Base-by-base conservation (phyloP, 2,113 vertebrate genomes). In the Chaenogobius annularis region DNA sequence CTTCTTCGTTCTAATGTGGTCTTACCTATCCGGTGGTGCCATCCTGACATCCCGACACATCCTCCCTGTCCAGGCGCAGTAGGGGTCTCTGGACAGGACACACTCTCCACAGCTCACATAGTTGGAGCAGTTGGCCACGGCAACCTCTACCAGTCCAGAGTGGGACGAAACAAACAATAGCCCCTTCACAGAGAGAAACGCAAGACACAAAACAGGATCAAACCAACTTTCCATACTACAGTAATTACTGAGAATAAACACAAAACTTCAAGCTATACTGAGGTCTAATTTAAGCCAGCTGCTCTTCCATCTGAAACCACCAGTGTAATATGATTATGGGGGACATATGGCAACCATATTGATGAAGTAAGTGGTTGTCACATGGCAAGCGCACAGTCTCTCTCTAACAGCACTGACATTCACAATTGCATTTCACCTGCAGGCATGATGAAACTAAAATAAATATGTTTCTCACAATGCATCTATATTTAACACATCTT, bases 81-180 rank as follows among this genome's bases (percentile, higher is more conserved):
- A 97, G 0, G 96, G 96, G 78, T 98, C 96, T 71, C 96, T 92
- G 1, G 96, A 94, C 37, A 98, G 87, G 69, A 98, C 82, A 0
- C 96, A 98, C 69, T 98, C 96, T 0, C 96, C 96, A 0, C 96
- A 98, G 92, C 92, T 96, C 74, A 22, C 89, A 81, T 98, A 96
- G 69, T 96, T 92, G 75, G 94, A 95, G 83, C 96, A 98, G 90
- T 96, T 98, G 68, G 95, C 95, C 1, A 97, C 92, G 0, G 96
- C 94, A 54, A 97, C 93, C 87, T 97, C 95, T 54, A 94, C 94
- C 58, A 98, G 88, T 0, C 92, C 91, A 0, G 92, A 85, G 73
- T 95, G 89, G 0, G 95, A 97, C 3, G 95, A 93, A 3, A 94
- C 94, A 0, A 96, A 98, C 59, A 98, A 75, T 43, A 96, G 76